Evolutionary conservation across 2,797 vertebrate genomes (phyloP).

Genomic region (Sebastes minor): DNA sequence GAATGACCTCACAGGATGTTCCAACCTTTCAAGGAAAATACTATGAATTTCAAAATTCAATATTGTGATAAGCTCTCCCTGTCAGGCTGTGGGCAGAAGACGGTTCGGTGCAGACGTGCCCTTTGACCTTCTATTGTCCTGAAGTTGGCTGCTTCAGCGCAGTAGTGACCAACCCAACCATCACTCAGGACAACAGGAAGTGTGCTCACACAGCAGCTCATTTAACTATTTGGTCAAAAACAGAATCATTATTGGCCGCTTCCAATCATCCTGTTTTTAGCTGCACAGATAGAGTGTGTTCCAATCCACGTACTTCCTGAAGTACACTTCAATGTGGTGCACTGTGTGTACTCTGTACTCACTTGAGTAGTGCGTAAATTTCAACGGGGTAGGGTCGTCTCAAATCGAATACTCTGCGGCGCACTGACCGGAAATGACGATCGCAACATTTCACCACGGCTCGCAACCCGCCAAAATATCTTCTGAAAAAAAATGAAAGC

Average conservation of each 20-base stretch:
- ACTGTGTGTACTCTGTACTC: too few relatives aligned
- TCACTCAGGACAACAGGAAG: constrained; percentile 14
- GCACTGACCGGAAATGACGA: too few relatives aligned
- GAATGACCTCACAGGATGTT: not conserved
- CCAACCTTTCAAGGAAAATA: not conserved
- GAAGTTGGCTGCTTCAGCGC: constrained; percentile 31
- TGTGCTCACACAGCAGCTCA: not conserved
- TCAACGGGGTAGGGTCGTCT: too few relatives aligned
- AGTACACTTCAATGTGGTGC: too few relatives aligned
- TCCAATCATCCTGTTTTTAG: not conserved
- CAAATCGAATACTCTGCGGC: too few relatives aligned
- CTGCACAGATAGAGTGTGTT: too few relatives aligned
- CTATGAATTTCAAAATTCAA: not conserved
- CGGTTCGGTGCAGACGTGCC: not conserved
- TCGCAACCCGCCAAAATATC: too few relatives aligned
- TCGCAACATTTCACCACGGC: too few relatives aligned
- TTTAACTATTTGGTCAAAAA: not conserved
- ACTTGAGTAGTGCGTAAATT: too few relatives aligned
- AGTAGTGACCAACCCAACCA: constrained; percentile 1
- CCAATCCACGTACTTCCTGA: too few relatives aligned
- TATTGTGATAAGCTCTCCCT: not conserved
- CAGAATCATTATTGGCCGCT: not conserved
- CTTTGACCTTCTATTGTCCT: constrained; percentile 62
- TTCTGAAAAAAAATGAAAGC: too few relatives aligned
- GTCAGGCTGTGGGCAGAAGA: not conserved